Evolutionary conservation across 2,113 vertebrate species (phyloP).

Genomic region (Notarius lentiginosus): DNA sequence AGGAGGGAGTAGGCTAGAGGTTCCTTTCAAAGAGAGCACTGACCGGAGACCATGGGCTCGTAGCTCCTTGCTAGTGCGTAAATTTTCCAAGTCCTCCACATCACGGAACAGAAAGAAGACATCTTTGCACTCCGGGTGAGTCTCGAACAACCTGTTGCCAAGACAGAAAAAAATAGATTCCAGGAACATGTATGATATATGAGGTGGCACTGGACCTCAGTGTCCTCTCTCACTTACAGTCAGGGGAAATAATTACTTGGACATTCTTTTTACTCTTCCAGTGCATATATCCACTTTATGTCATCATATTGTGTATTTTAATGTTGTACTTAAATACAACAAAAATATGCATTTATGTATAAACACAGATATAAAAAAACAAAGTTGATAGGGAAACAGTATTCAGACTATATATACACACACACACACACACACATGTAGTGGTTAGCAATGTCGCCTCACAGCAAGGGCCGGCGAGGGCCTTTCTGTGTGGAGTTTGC

Average conservation of each 20-base stretch:
- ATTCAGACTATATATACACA: too few species aligned
- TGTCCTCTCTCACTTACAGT: background rate
- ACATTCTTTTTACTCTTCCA: background rate
- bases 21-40: constrained; percentile 39
- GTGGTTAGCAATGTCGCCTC: too few species aligned
- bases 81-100: constrained; percentile 75
- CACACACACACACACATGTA: too few species aligned
- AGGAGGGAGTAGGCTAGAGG: background rate
- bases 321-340: background rate
- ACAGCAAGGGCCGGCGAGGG: too few species aligned
- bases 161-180: constrained; percentile 48
- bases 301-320: background rate
- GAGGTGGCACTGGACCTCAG: background rate
- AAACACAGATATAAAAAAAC: background rate
- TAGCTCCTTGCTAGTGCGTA: constrained; percentile 73
- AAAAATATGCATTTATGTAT: background rate
- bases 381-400: too few species aligned
- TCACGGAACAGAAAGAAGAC: constrained; percentile 80
- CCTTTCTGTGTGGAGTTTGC: too few species aligned
- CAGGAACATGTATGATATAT: background rate
- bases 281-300: background rate
- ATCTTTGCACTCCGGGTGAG: constrained; percentile 79
- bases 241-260: background rate
- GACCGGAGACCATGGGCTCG: constrained; percentile 75
- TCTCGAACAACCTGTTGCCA: constrained; percentile 78